Evolutionary conservation across 2,888 invertebrate species (phyloP), one percentile per base, ranked within the genome.

Genomic region (Pristionchus arcanus): DNA sequence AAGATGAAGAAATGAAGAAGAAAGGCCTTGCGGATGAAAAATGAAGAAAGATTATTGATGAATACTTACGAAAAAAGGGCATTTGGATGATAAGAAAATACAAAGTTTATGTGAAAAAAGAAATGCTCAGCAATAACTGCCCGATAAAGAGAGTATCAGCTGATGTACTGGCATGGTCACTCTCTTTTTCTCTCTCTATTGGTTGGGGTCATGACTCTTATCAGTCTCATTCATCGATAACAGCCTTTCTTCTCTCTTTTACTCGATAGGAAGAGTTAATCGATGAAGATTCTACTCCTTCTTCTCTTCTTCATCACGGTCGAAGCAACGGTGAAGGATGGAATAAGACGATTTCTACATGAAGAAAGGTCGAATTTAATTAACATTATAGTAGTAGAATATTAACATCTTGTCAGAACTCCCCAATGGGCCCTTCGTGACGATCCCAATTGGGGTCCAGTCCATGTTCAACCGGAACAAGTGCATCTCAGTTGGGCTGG

Each of bases 391-490:
- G 49, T 28, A 15, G 81, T 28, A 25, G 7, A 42, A 42, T 42
- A 15, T 42, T 5, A 49, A 49, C 21, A 2, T 42, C 25, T 74
- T n/a, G n/a, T 28, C 37, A 81, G 93, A 84, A 91, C 89, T 25
- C 91, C 92, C 21, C n/a, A 87, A 15, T 93, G 93, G 93, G 89
- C 90, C 28, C 59, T 90, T 7, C 28, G 74, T 55, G 90, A 90
- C 77, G 91, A 93, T 87, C 90, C 91, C 55, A 93, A 93, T 53
- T 90, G 90, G 31, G 94, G 94, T 1, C 94, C 94, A 16, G 89
- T 91, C 16, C 93, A 91, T 68, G 93, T 93, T 1, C 94, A 94
- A 68, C 94, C 94, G 4, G 94, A 94, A 86, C 94, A 94, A 90
- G 90, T 94, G 7, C 94, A 94, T 90, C 88, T 94, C 42, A 91